These are phyloP conservation scores for Burhinus bistriatus DNA, from an alignment of 2,113 vertebrate genomes.

Conservation along the genomic window DNA sequence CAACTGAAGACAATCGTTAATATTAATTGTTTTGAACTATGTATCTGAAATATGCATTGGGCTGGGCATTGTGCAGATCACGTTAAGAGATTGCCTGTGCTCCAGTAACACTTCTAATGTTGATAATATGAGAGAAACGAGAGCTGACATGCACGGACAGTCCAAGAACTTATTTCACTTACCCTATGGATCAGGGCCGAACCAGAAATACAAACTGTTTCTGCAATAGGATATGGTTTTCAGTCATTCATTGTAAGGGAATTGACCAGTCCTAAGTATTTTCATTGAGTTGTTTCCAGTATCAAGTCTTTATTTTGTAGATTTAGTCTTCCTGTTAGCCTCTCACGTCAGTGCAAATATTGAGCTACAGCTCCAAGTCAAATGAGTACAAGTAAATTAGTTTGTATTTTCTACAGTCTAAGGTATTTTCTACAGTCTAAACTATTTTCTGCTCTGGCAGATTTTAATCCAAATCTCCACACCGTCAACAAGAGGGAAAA, in stretches of 20 bases:
- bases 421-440: background rate
- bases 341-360: fast-evolving
- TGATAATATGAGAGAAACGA: background rate
- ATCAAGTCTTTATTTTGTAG: background rate
- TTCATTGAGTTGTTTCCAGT: background rate
- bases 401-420: background rate
- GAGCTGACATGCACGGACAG: background rate
- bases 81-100: background rate
- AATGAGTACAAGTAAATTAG: background rate
- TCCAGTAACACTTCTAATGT: background rate
- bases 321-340: background rate
- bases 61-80: background rate
- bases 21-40: background rate
- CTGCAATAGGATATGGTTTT: background rate
- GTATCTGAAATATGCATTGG: background rate
- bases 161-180: background rate
- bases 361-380: background rate
- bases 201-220: background rate
- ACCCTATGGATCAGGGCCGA: background rate
- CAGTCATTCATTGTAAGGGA: background rate
- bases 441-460: background rate
- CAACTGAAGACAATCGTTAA: background rate
- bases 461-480: background rate
- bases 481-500: background rate
- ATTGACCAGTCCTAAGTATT: background rate